Conservation (phyloP, 2,113 vertebrate genomes). For the Periophthalmodon schlosseri region DNA sequence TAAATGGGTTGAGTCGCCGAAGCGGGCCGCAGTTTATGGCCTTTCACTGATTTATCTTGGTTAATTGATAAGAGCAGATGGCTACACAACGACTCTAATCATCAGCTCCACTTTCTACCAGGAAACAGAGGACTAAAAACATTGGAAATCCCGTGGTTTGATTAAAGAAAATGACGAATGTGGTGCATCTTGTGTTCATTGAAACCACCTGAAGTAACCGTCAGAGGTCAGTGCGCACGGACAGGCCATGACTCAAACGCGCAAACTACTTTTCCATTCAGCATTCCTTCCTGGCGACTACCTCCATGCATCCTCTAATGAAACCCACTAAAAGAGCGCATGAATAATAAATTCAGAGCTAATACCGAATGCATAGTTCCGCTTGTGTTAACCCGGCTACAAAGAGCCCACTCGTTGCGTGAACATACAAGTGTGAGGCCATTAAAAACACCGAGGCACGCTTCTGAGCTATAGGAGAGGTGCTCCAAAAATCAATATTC, state of each 20-base stretch:
- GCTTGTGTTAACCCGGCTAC: slow-evolving; percentile 40
- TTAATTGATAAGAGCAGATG: slow-evolving; percentile 44
- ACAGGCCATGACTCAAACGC: slow-evolving; percentile 30
- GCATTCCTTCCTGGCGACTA: slow-evolving; percentile 26
- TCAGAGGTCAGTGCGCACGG: slow-evolving; percentile 1
- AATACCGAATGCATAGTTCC: slow-evolving; percentile 20
- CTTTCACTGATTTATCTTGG: slow-evolving; percentile 34
- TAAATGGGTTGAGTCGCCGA: slow-evolving; percentile 30
- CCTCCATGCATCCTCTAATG: slow-evolving; percentile 27
- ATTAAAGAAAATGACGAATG: background rate
- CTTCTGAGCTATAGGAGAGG: slow-evolving; percentile 17
- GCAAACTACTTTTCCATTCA: slow-evolving; percentile 32
- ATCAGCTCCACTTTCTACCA: background rate
- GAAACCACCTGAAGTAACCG: slow-evolving; percentile 8
- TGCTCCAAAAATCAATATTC: slow-evolving; percentile 64
- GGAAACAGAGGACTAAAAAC: background rate
- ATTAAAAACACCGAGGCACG: slow-evolving; percentile 29
- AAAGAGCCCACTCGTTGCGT: slow-evolving; percentile 27
- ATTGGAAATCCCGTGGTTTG: slow-evolving; percentile 1
- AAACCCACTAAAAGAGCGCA: slow-evolving; percentile 30
- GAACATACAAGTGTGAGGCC: slow-evolving; percentile 45
- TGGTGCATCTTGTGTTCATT: slow-evolving; percentile 5
- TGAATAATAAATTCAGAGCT: slow-evolving; percentile 48
- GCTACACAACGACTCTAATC: slow-evolving; percentile 6
- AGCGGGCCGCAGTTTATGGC: slow-evolving; percentile 26